Percentiles rank a stretch among this genome's conserved stretches.
These are phyloP conservation scores for Cyanistes caeruleus DNA, from an alignment of 2,113 vertebrate species.

Conservation along the genomic window DNA sequence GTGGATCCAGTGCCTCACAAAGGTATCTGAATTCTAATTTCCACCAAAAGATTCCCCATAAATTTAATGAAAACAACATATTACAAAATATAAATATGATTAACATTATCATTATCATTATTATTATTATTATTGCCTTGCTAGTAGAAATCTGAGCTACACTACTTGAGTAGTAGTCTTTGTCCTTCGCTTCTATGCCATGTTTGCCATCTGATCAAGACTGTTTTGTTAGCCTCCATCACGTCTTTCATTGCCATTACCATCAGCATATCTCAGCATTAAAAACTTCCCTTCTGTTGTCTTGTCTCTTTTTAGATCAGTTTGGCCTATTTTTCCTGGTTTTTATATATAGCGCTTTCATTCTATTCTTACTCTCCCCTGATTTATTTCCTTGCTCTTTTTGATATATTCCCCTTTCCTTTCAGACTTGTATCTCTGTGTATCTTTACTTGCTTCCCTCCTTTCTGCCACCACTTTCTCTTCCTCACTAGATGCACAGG, in stretches of 20 bases:
- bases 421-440: background rate
- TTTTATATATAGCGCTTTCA: background rate
- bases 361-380: background rate
- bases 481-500: background rate
- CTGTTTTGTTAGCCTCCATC: background rate
- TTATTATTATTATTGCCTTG: background rate
- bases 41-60: background rate
- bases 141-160: background rate
- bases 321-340: background rate
- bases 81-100: background rate
- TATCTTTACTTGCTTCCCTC: background rate
- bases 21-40: background rate
- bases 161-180: background rate
- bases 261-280: background rate
- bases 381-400: background rate
- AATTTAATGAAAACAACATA: background rate
- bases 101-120: background rate
- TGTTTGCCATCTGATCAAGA: background rate
- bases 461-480: background rate
- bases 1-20: background rate
- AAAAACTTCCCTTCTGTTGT: background rate
- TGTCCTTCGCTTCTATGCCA: background rate
- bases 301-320: background rate
- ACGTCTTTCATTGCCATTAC: background rate
- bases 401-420: background rate